Evolutionary conservation across 2,888 invertebrate species (phyloP), one percentile per base, ranked within the genome.

Genomic region (Platycheirus rosarum): DNA sequence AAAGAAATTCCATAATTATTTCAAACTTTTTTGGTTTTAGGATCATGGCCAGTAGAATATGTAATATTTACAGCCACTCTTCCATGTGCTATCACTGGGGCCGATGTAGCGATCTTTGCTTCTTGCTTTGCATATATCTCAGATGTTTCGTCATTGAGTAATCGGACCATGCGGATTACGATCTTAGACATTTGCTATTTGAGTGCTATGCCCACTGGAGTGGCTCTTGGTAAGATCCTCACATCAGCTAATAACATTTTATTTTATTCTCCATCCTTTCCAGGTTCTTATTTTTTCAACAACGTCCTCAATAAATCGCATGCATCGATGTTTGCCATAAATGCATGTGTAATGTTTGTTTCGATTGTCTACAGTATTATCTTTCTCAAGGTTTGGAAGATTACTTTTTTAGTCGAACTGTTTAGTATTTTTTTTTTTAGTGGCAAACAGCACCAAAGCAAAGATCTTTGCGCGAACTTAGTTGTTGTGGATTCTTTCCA

Each of bases 181-280:
- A 93, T 97, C 57, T 89, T 97, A 66, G 97, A 97, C 87, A 93
- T 95, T 0, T 94, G 95, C 86, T 96, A 97, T 87, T 92, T 97
- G 85, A 93, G 94, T 69, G 95, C 97, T 0, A 95, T 96, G 93
- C 97, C 97, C 0, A 92, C 94, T 0, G 97, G 97, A 46, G 93
- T 96, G 5, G 95, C 95, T 23, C 87, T 95, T 78, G 96, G 95
- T 92, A 92, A 91, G 87, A 86, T 46, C 16, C 20, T 60, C 26
- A 1, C 20, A 20, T 40, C 46, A 18, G 26, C 14, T 6, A 44
- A 44, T n/a, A 48, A 48, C 18, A 11, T 42, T 40, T 40, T 18
- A 23, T n/a, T n/a, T n/a, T n/a, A n/a, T n/a, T n/a, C n/a, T n/a
- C n/a, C n/a, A n/a, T n/a, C n/a, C n/a, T n/a, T n/a, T n/a, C n/a